phyloP scores from a whole-genome alignment of 30 jellyfish, hydroid and myxozoan species.

The Sanderia malayensis region DNA sequence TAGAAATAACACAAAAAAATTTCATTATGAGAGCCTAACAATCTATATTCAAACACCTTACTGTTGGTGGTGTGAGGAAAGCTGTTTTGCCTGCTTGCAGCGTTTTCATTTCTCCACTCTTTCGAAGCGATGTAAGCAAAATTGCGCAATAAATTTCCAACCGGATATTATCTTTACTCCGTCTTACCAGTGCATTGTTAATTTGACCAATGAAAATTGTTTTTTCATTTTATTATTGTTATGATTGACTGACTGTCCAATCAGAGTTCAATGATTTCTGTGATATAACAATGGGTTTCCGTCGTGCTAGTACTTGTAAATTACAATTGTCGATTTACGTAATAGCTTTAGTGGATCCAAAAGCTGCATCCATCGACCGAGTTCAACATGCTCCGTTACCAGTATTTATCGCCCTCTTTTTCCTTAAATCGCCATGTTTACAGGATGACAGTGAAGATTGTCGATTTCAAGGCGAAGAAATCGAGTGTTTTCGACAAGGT shows the following conservation, averaged over 20 bases:
- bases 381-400: conserved; percentile 34
- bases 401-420: conserved; percentile 33
- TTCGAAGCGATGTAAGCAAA: no score
- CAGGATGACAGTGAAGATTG: conserved; percentile 24
- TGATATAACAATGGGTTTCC: conserved; percentile 2
- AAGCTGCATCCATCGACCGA: conserved; percentile 9
- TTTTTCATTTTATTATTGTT: neutral
- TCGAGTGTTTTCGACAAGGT: neutral
- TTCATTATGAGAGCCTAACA: no score
- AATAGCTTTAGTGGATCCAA: neutral
- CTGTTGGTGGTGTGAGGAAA: no score
- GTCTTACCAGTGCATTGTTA: neutral
- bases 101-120: no score
- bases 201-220: conserved; percentile 4
- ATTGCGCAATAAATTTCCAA: neutral
- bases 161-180: neutral
- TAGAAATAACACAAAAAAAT: no score
- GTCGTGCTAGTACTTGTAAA: neutral
- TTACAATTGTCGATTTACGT: neutral
- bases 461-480: conserved; percentile 1
- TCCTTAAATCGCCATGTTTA: conserved; percentile 58
- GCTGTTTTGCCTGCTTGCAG: no score
- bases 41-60: no score
- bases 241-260: neutral
- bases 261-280: neutral